Evolutionary conservation across 2,113 vertebrate genomes (phyloP).

Genomic region (Cyprinodon tularosa): DNA sequence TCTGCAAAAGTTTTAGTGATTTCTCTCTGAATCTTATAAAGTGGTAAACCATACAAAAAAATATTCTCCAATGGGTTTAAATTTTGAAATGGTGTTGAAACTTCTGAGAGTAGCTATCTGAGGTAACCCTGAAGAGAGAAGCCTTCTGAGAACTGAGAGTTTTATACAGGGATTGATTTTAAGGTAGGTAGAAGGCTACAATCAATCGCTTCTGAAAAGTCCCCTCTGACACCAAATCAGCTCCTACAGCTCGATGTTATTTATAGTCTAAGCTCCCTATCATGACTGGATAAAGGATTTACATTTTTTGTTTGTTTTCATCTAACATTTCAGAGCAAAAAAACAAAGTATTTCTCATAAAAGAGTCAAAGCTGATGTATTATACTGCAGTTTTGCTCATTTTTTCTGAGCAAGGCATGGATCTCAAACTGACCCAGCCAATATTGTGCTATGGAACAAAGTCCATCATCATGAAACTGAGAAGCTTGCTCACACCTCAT

Average conservation of each 20-base stretch:
- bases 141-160: conserved; percentile 32
- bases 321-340: not conserved
- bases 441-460: conserved; percentile 16
- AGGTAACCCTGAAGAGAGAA: conserved; percentile 31
- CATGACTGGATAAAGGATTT: conserved; percentile 7
- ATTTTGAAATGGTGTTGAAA: conserved; percentile 36
- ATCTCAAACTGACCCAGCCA: conserved; percentile 7
- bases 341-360: not conserved
- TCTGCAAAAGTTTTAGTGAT: conserved; percentile 7
- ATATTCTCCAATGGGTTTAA: conserved; percentile 19
- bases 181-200: conserved; percentile 54
- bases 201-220: conserved; percentile 35
- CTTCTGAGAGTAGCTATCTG: conserved; percentile 25
- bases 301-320: conserved; percentile 18
- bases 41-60: conserved; percentile 2
- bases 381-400: not conserved
- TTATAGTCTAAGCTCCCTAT: conserved; percentile 29
- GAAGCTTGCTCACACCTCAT: conserved; percentile 31
- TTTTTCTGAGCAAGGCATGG: conserved; percentile 16
- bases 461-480: conserved; percentile 29
- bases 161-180: conserved; percentile 64
- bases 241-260: conserved; percentile 24
- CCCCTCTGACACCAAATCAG: conserved; percentile 29
- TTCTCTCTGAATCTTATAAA: conserved; percentile 2
- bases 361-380: not conserved